Conservation (phyloP, 2,888 invertebrate species). For the Folsomia manolachei region DNA sequence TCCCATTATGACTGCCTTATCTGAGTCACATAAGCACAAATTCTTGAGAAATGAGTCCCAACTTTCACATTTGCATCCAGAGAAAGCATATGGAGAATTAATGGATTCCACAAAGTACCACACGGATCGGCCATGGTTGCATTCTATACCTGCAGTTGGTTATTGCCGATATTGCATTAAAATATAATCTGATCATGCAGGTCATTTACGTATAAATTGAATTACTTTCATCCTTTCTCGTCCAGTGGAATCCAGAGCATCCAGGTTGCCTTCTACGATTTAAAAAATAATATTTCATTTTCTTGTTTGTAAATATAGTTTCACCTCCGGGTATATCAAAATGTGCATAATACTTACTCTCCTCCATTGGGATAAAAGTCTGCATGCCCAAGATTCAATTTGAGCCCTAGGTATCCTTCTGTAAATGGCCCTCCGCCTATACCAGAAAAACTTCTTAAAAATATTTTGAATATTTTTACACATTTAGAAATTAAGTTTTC, state of each 20-base stretch:
- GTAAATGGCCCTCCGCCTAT: constrained; percentile 45
- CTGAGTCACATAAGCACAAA: constrained; percentile 19
- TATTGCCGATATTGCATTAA: background rate
- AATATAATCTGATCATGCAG: background rate
- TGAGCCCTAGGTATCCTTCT: constrained; percentile 48
- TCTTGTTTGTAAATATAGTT: too few relatives aligned
- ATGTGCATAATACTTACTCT: constrained; percentile 18
- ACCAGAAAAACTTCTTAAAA: background rate
- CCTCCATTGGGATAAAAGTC: constrained; percentile 54
- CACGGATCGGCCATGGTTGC: constrained; percentile 30
- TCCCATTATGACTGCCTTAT: constrained; percentile 29
- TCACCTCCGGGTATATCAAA: too few relatives aligned
- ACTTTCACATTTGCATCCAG: constrained; percentile 25
- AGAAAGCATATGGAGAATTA: constrained; percentile 23
- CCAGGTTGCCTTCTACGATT: constrained; percentile 17
- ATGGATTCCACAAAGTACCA: constrained; percentile 31
- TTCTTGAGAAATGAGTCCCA: constrained; percentile 28
- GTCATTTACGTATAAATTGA: background rate
- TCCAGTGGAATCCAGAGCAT: constrained; percentile 17
- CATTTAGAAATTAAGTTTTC: constrained; percentile 21
- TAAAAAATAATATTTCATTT: background rate
- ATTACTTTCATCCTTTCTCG: constrained; percentile 19
- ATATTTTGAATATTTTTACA: background rate
- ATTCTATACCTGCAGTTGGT: constrained; percentile 24
- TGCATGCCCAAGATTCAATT: constrained; percentile 52